Evolutionary conservation across 2,888 invertebrate species (phyloP).

Genomic region (Branchinecta sandiegonensis): DNA sequence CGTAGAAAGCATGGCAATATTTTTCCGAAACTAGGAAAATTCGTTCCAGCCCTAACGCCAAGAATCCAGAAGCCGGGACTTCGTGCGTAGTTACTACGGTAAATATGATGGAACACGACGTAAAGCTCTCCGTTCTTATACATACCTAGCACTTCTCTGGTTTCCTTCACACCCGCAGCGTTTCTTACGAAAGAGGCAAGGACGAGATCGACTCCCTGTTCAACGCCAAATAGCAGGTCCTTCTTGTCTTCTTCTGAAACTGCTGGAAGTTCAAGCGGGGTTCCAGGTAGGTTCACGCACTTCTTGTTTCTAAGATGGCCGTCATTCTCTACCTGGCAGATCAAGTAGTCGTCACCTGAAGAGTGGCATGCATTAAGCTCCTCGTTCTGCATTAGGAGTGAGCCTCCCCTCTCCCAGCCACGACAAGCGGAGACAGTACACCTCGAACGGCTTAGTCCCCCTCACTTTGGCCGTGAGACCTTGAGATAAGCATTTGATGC

Average conservation of each 20-base stretch:
- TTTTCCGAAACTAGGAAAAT: too few relatives aligned
- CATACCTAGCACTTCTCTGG: slow-evolving; percentile 59
- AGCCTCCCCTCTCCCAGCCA: too few relatives aligned
- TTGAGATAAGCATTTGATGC: too few relatives aligned
- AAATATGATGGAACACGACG: too few relatives aligned
- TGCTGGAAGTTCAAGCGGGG: slow-evolving; percentile 87
- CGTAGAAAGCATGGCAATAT: too few relatives aligned
- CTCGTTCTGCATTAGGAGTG: too few relatives aligned
- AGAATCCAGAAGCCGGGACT: too few relatives aligned
- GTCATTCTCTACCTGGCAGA: slow-evolving; percentile 84
- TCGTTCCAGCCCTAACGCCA: too few relatives aligned
- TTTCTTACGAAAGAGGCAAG: slow-evolving; percentile 96
- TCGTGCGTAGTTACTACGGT: too few relatives aligned
- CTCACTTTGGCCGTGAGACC: too few relatives aligned
- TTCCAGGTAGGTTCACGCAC: slow-evolving; percentile 90
- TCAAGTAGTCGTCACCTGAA: slow-evolving; percentile 44
- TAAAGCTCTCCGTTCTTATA: neutral
- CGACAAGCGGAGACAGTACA: too few relatives aligned
- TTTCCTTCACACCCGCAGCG: slow-evolving; percentile 71
- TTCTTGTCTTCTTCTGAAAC: slow-evolving; percentile 92
- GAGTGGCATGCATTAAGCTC: slow-evolving; percentile 22
- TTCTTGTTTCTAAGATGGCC: slow-evolving; percentile 85
- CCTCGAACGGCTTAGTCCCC: too few relatives aligned
- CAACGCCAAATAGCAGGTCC: slow-evolving; percentile 80
- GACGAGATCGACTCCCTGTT: slow-evolving; percentile 83